A percentile compares a stretch with the other conserved stretches of the same genome.
phyloP scores from a whole-genome alignment of 2,888 invertebrate genomes.

The Drosophila aldrichi region DNA sequence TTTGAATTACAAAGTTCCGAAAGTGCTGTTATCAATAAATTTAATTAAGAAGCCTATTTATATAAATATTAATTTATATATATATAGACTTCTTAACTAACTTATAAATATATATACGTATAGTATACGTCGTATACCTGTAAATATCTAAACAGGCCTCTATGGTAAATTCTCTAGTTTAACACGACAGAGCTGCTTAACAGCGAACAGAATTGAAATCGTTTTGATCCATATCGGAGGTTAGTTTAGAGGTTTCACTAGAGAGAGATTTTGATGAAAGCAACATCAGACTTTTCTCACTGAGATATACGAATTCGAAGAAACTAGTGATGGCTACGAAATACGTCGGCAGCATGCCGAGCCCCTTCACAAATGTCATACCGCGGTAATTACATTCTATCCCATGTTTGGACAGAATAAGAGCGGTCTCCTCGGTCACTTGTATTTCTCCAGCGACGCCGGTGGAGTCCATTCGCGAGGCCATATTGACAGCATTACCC shows the following conservation, averaged over 20 bases:
- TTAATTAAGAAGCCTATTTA: too few species aligned
- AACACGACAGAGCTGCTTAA: background rate
- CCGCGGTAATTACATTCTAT: slow-evolving; percentile 89
- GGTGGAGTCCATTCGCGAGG: slow-evolving; percentile 97
- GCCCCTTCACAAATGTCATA: slow-evolving; percentile 90
- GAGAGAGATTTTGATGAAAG: too few species aligned
- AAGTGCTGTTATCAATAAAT: too few species aligned
- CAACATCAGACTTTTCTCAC: background rate
- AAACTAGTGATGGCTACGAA: slow-evolving; percentile 89
- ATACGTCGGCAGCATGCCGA: slow-evolving; percentile 89
- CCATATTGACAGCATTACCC: slow-evolving; percentile 98
- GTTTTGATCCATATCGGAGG: background rate
- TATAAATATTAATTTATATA: too few species aligned
- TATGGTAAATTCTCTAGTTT: too few species aligned
- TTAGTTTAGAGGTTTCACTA: background rate
- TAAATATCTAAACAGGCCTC: too few species aligned
- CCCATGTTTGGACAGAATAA: slow-evolving; percentile 88
- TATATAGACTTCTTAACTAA: too few species aligned
- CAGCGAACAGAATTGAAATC: too few species aligned
- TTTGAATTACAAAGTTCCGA: too few species aligned
- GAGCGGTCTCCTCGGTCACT: slow-evolving; percentile 90
- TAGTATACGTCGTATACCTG: too few species aligned
- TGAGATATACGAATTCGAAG: background rate
- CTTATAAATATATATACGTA: too few species aligned
- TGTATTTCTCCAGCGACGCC: slow-evolving; percentile 93